phyloP scores from a whole-genome alignment of 2,888 invertebrate species.

The Ditylenchus weischeri region DNA sequence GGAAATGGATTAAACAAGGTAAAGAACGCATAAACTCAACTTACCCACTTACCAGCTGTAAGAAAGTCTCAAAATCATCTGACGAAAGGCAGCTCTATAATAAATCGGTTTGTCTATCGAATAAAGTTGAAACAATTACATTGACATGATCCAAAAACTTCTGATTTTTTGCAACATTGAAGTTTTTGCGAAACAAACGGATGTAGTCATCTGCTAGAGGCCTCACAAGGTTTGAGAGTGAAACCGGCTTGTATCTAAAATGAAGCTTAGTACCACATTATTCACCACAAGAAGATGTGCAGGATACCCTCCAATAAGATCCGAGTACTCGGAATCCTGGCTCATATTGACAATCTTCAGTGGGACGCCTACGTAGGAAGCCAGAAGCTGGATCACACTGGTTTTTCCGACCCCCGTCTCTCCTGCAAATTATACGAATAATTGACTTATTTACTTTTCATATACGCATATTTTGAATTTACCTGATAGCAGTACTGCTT shows the following conservation, averaged over 20 bases:
- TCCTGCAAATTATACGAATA: constrained; percentile 78
- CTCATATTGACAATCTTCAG: constrained; percentile 95
- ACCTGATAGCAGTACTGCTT: no score
- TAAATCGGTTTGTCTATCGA: not conserved
- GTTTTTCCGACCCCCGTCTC: constrained; percentile 99
- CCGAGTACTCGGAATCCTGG: constrained; percentile 94
- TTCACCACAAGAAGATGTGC: not conserved
- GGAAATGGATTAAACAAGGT: no score
- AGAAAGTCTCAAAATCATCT: not conserved
- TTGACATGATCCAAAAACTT: constrained; percentile 79
- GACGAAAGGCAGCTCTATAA: constrained; percentile 18
- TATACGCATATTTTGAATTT: no score
- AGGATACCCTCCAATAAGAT: constrained; percentile 79
- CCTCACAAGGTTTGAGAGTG: constrained; percentile 76
- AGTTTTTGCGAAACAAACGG: constrained; percentile 72
- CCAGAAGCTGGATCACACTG: constrained; percentile 71
- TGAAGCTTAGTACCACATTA: not conserved
- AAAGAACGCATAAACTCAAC: not conserved
- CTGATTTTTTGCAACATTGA: constrained; percentile 75
- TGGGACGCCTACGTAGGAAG: constrained; percentile 61
- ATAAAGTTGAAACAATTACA: constrained; percentile 56
- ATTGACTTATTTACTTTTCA: no score
- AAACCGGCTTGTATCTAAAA: constrained; percentile 80
- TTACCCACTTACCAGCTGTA: not conserved
- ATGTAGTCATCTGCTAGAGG: constrained; percentile 82